A percentile compares a stretch with the other conserved stretches of the same genome.
phyloP scores from a whole-genome alignment of 2,797 vertebrate genomes.

The Oryzias dopingdopingensis region DNA sequence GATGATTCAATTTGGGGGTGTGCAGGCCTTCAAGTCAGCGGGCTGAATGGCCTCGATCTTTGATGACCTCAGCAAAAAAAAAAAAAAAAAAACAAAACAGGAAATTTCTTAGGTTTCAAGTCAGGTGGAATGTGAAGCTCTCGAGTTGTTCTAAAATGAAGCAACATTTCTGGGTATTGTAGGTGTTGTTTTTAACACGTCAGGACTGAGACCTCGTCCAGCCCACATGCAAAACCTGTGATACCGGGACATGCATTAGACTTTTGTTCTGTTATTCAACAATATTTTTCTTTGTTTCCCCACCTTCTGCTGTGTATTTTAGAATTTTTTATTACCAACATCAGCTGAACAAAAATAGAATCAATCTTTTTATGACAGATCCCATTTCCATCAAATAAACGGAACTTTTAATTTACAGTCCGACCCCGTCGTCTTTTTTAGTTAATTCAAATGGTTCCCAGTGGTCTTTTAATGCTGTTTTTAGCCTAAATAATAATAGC shows the following conservation, averaged over 20 bases:
- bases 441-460: no score
- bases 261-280: conserved; percentile 3
- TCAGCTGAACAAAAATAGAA: no score
- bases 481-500: no score
- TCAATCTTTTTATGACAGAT: no score
- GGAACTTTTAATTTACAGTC: no score
- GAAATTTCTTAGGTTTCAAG: conserved; percentile 30
- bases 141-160: conserved; percentile 17
- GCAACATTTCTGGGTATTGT: conserved; percentile 10
- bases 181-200: conserved; percentile 10
- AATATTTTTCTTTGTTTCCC: not conserved
- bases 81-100: conserved; percentile 37
- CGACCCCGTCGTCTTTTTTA: no score
- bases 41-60: conserved; percentile 30
- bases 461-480: no score
- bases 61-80: conserved; percentile 40
- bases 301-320: not conserved
- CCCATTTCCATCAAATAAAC: no score
- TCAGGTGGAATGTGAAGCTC: conserved; percentile 30
- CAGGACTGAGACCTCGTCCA: conserved; percentile 35
- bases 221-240: conserved; percentile 2
- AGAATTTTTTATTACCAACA: no score
- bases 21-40: conserved; percentile 54
- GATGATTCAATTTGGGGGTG: conserved; percentile 64
- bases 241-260: not conserved